Percentiles rank a stretch among this genome's conserved stretches.
phyloP scores from a whole-genome alignment of 2,888 invertebrate species.

The Drosophila engyochracea region DNA sequence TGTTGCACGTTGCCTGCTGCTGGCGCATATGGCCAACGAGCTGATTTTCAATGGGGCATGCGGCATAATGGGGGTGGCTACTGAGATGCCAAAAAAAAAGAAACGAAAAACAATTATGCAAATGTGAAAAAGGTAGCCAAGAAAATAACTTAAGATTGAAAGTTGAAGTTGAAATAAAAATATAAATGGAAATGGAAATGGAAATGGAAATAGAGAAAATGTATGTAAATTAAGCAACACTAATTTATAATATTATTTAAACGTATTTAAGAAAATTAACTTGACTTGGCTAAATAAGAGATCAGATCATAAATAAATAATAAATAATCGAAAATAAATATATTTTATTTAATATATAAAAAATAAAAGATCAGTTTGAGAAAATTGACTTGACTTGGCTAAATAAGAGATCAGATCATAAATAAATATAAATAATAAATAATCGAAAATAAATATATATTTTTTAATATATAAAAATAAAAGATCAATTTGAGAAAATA shows the following conservation, averaged over 20 bases:
- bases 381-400: neutral
- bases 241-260: neutral
- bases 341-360: too few relatives aligned
- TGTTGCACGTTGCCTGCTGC: slow-evolving; percentile 46
- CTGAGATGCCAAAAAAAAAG: neutral
- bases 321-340: too few relatives aligned
- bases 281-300: neutral
- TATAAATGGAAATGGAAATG: too few relatives aligned
- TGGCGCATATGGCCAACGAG: slow-evolving; percentile 23
- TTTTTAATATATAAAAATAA: too few relatives aligned
- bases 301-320: neutral
- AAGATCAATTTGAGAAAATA: neutral
- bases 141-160: neutral
- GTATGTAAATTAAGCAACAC: neutral
- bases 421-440: neutral
- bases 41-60: neutral
- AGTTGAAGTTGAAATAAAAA: neutral
- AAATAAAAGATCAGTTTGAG: too few relatives aligned
- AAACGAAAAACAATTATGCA: too few relatives aligned
- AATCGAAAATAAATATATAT: too few relatives aligned
- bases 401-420: neutral
- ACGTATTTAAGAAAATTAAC: neutral
- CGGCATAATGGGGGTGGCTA: neutral
- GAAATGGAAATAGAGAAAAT: neutral
- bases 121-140: neutral